phyloP scores from a whole-genome alignment of 2,113 vertebrate genomes.

The Carassius carassius region DNA sequence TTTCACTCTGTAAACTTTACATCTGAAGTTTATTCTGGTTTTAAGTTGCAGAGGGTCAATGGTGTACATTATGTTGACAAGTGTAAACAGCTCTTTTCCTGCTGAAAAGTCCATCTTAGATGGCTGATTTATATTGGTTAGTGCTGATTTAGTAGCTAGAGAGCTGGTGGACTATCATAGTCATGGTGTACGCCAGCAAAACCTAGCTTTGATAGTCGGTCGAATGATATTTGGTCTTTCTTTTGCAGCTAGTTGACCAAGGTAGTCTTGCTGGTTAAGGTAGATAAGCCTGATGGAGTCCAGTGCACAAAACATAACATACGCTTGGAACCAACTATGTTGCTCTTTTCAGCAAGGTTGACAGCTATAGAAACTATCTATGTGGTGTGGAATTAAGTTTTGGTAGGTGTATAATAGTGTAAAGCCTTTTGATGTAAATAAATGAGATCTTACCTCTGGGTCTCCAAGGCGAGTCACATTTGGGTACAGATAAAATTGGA shows the following conservation, averaged over 20 bases:
- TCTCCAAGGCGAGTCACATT: conserved; percentile 88
- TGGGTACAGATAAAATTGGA: conserved; percentile 97
- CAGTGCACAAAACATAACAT: not conserved
- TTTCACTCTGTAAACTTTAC: conserved; percentile 14
- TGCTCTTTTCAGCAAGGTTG: not conserved
- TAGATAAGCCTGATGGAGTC: not conserved
- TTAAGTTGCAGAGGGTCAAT: not conserved
- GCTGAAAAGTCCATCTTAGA: not conserved
- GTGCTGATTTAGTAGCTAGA: not conserved
- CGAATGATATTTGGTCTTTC: not conserved
- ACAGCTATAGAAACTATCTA: not conserved
- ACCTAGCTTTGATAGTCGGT: not conserved
- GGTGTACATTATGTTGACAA: not conserved
- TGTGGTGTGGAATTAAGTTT: no score
- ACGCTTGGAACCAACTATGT: not conserved
- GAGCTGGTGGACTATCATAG: not conserved
- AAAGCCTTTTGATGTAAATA: not conserved
- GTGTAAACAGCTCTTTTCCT: conserved; percentile 8
- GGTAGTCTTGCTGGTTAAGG: not conserved
- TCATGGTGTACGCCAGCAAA: not conserved
- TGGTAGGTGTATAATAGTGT: not conserved
- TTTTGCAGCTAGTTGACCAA: not conserved
- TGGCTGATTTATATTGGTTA: not conserved
- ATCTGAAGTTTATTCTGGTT: not conserved
- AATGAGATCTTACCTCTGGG: conserved; percentile 83